Conservation (phyloP, 2,113 vertebrate genomes). For the Thalassarche chlororhynchos region DNA sequence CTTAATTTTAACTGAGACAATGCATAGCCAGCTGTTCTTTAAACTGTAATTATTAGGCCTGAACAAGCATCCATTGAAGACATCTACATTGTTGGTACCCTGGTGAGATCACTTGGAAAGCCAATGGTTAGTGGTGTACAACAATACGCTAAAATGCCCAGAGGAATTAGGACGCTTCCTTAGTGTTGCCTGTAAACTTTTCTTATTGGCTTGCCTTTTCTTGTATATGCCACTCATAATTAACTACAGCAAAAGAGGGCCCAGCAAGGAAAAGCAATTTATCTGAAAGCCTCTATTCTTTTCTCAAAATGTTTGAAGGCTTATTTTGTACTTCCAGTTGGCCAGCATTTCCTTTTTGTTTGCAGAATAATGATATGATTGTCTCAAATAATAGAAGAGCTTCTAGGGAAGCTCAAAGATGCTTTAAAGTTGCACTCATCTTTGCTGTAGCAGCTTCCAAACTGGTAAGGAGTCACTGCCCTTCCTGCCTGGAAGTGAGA, state of each 20-base stretch:
- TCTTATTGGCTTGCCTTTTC: conserved; percentile 46
- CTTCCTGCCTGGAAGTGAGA: conserved; percentile 23
- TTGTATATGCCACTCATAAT: conserved; percentile 55
- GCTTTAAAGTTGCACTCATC: not conserved
- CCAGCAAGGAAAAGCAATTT: conserved; percentile 38
- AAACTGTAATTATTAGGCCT: conserved; percentile 49
- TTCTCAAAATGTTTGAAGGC: conserved; percentile 20
- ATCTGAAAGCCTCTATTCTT: conserved; percentile 57
- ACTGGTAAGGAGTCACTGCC: conserved; percentile 10
- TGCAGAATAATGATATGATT: conserved; percentile 20
- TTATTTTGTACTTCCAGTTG: conserved; percentile 21
- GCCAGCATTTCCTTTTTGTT: conserved; percentile 36
- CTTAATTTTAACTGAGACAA: conserved; percentile 46
- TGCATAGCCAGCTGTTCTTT: conserved; percentile 12
- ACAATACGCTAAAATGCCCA: conserved; percentile 33
- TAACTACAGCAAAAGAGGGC: conserved; percentile 37
- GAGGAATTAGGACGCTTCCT: conserved; percentile 51
- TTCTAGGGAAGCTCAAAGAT: conserved; percentile 30
- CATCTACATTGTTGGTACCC: conserved; percentile 32
- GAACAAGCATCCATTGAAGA: conserved; percentile 48
- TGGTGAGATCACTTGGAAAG: conserved; percentile 58
- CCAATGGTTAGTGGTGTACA: conserved; percentile 12
- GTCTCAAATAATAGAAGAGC: conserved; percentile 6
- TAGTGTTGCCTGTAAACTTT: conserved; percentile 19
- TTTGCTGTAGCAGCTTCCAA: conserved; percentile 30